Conservation (phyloP, 1,140 invertebrate genomes). For the Drosophila ogumai region DNA sequence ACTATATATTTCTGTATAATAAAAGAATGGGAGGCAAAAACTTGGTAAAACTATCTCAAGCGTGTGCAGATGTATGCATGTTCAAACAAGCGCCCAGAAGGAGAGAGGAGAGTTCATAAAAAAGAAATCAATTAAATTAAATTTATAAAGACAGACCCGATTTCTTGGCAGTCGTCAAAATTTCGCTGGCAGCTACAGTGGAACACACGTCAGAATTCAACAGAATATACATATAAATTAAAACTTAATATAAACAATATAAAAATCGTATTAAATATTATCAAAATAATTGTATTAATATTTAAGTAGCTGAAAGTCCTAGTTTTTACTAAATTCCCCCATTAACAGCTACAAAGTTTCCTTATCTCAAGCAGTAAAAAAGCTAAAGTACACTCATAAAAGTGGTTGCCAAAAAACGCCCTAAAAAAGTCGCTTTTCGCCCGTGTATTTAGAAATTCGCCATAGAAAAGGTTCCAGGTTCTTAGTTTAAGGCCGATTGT, state of each 20-base stretch:
- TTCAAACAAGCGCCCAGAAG: constrained; percentile 10
- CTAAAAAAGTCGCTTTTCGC: too few relatives aligned
- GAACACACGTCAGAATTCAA: neutral
- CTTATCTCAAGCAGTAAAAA: neutral
- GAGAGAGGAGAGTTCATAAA: constrained; percentile 30
- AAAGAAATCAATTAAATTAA: constrained; percentile 64
- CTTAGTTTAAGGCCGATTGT: too few relatives aligned
- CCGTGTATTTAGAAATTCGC: too few relatives aligned
- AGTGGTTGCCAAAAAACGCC: too few relatives aligned
- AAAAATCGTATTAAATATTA: too few relatives aligned
- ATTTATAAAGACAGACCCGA: constrained; percentile 45
- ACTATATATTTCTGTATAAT: constrained; percentile 1
- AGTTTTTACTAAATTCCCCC: neutral
- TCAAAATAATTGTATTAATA: neutral
- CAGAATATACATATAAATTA: too few relatives aligned
- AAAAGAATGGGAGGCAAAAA: constrained; percentile 5
- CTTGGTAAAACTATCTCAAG: constrained; percentile 28
- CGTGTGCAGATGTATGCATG: constrained; percentile 5
- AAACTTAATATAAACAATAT: too few relatives aligned
- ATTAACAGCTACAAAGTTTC: neutral
- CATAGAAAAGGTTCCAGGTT: too few relatives aligned
- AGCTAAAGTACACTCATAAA: too few relatives aligned
- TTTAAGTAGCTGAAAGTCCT: neutral
- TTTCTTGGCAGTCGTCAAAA: constrained; percentile 27
- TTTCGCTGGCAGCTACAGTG: constrained; percentile 14